A percentile compares a stretch with the other conserved stretches of the same genome.
Conservation (phyloP, 1,140 invertebrate species). For the Chironomus striatipennis region DNA sequence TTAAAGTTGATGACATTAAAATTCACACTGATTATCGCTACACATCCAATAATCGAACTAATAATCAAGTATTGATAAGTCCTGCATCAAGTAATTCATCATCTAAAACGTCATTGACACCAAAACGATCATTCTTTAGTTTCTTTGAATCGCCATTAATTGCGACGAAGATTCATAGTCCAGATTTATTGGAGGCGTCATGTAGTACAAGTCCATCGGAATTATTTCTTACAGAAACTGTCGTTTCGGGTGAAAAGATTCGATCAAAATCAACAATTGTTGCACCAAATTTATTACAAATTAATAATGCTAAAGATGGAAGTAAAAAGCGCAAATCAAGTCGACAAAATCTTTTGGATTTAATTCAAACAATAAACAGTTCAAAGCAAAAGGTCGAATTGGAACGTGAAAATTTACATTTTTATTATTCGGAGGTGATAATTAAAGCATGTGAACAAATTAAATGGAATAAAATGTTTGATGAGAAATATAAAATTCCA, state of each 20-base stretch:
- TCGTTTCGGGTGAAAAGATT: background rate
- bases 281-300: conserved; percentile 44
- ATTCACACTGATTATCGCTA: conserved; percentile 24
- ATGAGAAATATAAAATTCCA: conserved; percentile 22
- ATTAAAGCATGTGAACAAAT: conserved; percentile 74
- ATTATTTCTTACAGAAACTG: conserved; percentile 25
- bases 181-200: conserved; percentile 31
- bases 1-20: conserved; percentile 27
- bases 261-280: background rate
- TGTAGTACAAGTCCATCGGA: conserved; percentile 32
- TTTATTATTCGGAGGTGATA: conserved; percentile 74
- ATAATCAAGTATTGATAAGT: background rate
- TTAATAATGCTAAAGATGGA: conserved; percentile 29
- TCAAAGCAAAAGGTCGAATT: conserved; percentile 63
- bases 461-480: conserved; percentile 37
- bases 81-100: background rate
- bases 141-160: background rate
- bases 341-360: conserved; percentile 66
- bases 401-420: conserved; percentile 81
- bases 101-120: conserved; percentile 12
- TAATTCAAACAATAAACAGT: conserved; percentile 63
- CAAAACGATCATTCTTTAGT: background rate
- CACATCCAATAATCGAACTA: background rate
- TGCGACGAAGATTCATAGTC: conserved; percentile 33
- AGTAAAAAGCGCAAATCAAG: conserved; percentile 31